Conservation (phyloP, 2,888 invertebrate genomes). For the Drosophila neutralis region DNA sequence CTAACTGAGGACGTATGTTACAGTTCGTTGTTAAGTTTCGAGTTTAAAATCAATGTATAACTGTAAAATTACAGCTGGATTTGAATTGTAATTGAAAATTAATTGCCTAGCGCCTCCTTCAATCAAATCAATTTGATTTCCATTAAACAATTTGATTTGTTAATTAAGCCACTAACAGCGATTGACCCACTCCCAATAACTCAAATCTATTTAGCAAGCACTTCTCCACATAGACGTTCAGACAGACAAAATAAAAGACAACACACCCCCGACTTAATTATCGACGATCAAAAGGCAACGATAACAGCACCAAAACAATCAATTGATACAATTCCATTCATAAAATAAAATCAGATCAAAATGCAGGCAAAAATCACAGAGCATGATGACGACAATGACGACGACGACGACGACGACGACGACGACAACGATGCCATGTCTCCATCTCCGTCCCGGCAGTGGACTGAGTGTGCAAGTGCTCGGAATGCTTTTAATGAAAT, state of each 20-base stretch:
- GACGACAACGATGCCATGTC: constrained; percentile 9
- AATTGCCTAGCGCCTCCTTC: constrained; percentile 36
- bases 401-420: constrained; percentile 17
- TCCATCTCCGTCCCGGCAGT: constrained; percentile 37
- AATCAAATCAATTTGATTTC: constrained; percentile 61
- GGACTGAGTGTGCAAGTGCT: constrained; percentile 37
- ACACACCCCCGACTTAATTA: constrained; percentile 73
- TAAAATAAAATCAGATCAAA: constrained; percentile 77
- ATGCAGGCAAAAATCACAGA: constrained; percentile 74
- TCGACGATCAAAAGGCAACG: constrained; percentile 76
- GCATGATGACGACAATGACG: constrained; percentile 37
- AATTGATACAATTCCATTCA: constrained; percentile 80
- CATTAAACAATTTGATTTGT: constrained; percentile 67
- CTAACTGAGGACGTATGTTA: background rate
- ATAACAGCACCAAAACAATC: constrained; percentile 78
- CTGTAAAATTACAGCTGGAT: background rate
- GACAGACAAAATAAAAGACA: constrained; percentile 7
- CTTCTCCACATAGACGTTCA: constrained; percentile 2
- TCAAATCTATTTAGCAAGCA: constrained; percentile 62
- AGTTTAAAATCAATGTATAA: too few relatives aligned
- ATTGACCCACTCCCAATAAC: constrained; percentile 60
- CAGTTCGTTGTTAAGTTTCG: background rate
- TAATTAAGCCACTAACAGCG: constrained; percentile 57
- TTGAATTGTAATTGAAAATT: constrained; percentile 24
- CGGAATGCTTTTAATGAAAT: constrained; percentile 68